phyloP scores from a whole-genome alignment of 2,888 invertebrate genomes.

The Autographa pulchrina region DNA sequence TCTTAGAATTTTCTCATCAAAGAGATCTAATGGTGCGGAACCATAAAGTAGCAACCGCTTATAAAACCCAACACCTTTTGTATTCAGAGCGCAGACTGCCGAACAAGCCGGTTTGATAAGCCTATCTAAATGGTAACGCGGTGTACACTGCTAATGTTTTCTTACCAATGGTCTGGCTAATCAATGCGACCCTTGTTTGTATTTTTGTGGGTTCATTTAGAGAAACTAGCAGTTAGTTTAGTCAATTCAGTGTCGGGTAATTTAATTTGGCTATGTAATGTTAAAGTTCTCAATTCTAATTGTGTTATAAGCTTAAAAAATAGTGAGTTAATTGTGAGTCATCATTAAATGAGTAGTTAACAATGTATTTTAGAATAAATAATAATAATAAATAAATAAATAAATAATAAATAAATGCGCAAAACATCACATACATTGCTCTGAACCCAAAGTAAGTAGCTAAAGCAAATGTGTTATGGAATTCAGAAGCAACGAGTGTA shows the following conservation, averaged over 20 bases:
- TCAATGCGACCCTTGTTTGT: slow-evolving; percentile 38
- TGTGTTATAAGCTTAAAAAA: too few species aligned
- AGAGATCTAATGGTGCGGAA: slow-evolving; percentile 42
- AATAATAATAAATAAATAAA: too few species aligned
- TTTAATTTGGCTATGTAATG: not conserved
- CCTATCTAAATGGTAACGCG: slow-evolving; percentile 62
- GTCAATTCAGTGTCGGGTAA: not conserved
- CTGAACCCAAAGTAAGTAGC: too few species aligned
- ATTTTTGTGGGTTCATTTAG: slow-evolving; percentile 42
- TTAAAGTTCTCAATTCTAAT: too few species aligned
- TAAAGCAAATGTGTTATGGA: too few species aligned
- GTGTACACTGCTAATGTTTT: slow-evolving; percentile 61
- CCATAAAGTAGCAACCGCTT: slow-evolving; percentile 47
- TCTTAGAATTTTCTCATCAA: slow-evolving; percentile 24
- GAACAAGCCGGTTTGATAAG: slow-evolving; percentile 63
- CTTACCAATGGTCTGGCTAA: slow-evolving; percentile 54
- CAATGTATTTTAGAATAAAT: too few species aligned
- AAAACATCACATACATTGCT: too few species aligned
- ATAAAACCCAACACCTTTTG: slow-evolving; percentile 54
- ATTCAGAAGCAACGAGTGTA: too few species aligned
- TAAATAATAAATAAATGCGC: too few species aligned
- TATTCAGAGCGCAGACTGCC: slow-evolving; percentile 63
- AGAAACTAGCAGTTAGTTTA: slow-evolving; percentile 1
- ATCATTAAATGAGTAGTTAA: too few species aligned
- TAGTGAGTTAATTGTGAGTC: too few species aligned